Evolutionary conservation across 1,140 invertebrate species (phyloP), one percentile per base, ranked within the genome.

Genomic region (Hormaphis cornu): DNA sequence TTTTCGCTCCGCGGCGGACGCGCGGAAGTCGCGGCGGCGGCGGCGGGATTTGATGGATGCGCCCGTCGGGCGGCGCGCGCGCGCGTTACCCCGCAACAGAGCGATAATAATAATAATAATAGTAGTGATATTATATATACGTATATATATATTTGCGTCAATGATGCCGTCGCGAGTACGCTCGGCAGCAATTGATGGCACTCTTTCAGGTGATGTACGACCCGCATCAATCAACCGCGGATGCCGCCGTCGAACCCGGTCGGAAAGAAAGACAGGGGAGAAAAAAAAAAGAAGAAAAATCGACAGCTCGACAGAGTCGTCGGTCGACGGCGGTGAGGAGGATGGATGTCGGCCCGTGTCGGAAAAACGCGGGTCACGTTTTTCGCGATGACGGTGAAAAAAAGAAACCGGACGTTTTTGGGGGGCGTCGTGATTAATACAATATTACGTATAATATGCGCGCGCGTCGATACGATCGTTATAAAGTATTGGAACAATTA

Each of bases 121-220:
- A 46, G 12, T n/a, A 46, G 18, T 46, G 7, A 37, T 37, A 37
- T n/a, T 6, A 14, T 6, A 46, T 46, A 16, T 16, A 16, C 18
- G 18, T n/a, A 46, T 8, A 8, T 46, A n/a, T 46, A n/a, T n/a
- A 46, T 46, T 10, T n/a, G 58, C 7, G 16, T 18, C 40, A 26
- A 3, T 5, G 33, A 22, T 7, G 26, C 6, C 14, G 42, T 22
- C 35, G 18, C n/a, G 61, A 50, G n/a, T 30, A 50, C 24, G 14
- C 46, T 22, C 61, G 61, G 44, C 61, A n/a, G n/a, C n/a, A 48
- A 66, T 66, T 66, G 61, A 66, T 66, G 61, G 61, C 61, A 66
- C 61, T 50, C 61, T 66, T 66, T 66, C 61, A 66, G 61, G 61
- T 66, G 61, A 66, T 66, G 61, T 66, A 66, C 50, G 61, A 66